Percentiles rank a stretch among this genome's conserved stretches.
These are phyloP conservation scores for Podotricha telesiphe DNA, from an alignment of 2,888 invertebrate genomes.

Conservation along the genomic window DNA sequence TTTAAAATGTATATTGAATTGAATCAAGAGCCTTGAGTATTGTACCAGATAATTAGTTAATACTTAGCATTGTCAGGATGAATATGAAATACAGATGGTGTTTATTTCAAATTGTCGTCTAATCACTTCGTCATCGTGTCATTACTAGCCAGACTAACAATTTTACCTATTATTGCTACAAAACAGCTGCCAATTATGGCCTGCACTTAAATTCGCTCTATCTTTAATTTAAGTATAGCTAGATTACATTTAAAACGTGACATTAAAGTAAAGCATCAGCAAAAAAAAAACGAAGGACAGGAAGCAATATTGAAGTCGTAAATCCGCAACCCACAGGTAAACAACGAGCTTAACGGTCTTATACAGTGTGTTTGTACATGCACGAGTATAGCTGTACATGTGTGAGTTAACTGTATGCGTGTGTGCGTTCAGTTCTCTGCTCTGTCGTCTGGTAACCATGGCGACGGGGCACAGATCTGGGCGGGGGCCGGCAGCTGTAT, in stretches of 20 bases:
- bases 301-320: conserved; percentile 8
- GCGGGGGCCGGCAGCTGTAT: conserved; percentile 83
- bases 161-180: too few relatives aligned
- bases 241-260: conserved; percentile 1
- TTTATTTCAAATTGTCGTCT: background rate
- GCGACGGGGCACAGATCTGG: conserved; percentile 67
- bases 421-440: conserved; percentile 55
- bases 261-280: background rate
- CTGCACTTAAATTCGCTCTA: too few relatives aligned
- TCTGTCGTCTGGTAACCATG: conserved; percentile 67
- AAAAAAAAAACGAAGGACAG: background rate
- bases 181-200: too few relatives aligned
- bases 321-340: conserved; percentile 28
- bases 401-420: background rate
- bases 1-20: too few relatives aligned
- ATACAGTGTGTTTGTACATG: conserved; percentile 13
- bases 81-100: too few relatives aligned
- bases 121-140: too few relatives aligned
- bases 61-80: background rate
- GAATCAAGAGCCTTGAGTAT: too few relatives aligned
- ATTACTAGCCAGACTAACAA: too few relatives aligned
- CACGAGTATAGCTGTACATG: background rate
- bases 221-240: background rate
- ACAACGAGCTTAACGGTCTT: conserved; percentile 24
- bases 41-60: background rate